These are phyloP conservation scores for Plotosus lineatus DNA, from an alignment of 2,113 vertebrate genomes.

Conservation along the genomic window DNA sequence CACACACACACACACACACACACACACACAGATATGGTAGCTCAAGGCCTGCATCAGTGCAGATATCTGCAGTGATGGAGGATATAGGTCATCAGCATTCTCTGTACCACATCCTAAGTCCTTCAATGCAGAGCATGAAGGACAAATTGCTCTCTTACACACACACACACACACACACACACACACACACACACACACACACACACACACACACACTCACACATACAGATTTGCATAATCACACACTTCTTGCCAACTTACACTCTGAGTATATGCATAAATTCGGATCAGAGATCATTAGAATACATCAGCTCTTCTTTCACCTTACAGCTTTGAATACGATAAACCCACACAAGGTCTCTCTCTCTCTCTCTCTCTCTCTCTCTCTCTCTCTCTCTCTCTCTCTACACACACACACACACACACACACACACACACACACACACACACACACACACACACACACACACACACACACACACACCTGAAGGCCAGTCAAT, in stretches of 20 bases:
- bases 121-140: slow-evolving; percentile 71
- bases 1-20: slow-evolving; percentile 44
- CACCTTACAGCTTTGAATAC: slow-evolving; percentile 13
- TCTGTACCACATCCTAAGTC: slow-evolving; percentile 60
- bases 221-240: slow-evolving; percentile 12
- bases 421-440: neutral
- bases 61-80: slow-evolving; percentile 64
- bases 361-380: too few relatives aligned
- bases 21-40: slow-evolving; percentile 20
- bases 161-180: slow-evolving; percentile 22
- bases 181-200: slow-evolving; percentile 1
- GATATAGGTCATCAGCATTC: slow-evolving; percentile 75
- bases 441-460: slow-evolving; percentile 21
- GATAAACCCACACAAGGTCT: neutral
- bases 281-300: slow-evolving; percentile 9
- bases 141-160: slow-evolving; percentile 64
- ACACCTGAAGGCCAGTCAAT: neutral
- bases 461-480: slow-evolving; percentile 9
- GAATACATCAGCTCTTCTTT: slow-evolving; percentile 10
- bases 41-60: slow-evolving; percentile 39
- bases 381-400: too few relatives aligned
- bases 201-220: neutral
- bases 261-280: slow-evolving; percentile 19
- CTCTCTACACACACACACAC: too few relatives aligned
- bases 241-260: slow-evolving; percentile 1